A percentile compares a stretch with the other conserved stretches of the same genome.
These are phyloP conservation scores for Syritta pipiens DNA, from an alignment of 2,888 invertebrate genomes.

Conservation along the genomic window DNA sequence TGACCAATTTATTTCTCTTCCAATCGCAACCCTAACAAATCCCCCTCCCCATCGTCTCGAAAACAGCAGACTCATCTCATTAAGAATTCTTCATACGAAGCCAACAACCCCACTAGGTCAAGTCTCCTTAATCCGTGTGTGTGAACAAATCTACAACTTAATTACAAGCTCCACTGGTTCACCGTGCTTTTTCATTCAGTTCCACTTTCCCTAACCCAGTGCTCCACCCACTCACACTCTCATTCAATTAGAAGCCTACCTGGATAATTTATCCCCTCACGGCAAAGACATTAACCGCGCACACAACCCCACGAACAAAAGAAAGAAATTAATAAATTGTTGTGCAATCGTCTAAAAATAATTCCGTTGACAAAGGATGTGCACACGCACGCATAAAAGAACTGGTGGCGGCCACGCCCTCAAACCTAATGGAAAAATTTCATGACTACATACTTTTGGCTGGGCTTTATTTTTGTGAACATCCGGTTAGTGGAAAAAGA, in stretches of 20 bases:
- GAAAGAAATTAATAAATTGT: conserved; percentile 43
- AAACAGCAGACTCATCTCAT: background rate
- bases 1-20: too few relatives aligned
- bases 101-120: conserved; percentile 38
- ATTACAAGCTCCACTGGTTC: conserved; percentile 41
- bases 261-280: conserved; percentile 37
- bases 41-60: background rate
- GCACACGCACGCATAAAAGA: conserved; percentile 19
- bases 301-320: conserved; percentile 28
- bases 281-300: conserved; percentile 19
- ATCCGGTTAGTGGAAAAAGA: conserved; percentile 23
- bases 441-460: conserved; percentile 13
- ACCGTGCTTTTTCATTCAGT: conserved; percentile 28
- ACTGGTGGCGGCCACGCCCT: conserved; percentile 18
- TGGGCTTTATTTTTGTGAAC: background rate
- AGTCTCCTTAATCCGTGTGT: conserved; percentile 35
- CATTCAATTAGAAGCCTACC: conserved; percentile 41
- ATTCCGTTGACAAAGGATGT: conserved; percentile 44
- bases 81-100: background rate
- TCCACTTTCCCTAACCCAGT: background rate
- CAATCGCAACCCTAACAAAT: background rate
- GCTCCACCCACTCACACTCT: background rate
- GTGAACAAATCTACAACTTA: conserved; percentile 49
- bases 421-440: conserved; percentile 37
- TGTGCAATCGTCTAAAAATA: conserved; percentile 57